These are phyloP conservation scores for Anguilla marmorata DNA, from an alignment of 2,797 vertebrate genomes.

Conservation along the genomic window DNA sequence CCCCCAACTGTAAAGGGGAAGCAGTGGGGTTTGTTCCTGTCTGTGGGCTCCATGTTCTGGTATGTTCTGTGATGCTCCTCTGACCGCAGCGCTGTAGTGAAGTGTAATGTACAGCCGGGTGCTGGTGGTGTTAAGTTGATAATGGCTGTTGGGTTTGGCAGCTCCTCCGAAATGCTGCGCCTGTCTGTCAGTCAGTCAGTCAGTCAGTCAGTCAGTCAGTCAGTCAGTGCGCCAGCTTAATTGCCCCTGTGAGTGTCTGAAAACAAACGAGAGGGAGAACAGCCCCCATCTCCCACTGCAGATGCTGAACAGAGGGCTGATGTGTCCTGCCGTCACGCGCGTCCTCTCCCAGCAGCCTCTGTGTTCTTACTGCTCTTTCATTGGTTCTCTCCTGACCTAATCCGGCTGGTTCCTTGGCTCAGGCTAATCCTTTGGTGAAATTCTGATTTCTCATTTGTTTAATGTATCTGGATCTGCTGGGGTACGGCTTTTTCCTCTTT, in stretches of 20 bases:
- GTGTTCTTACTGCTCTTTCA: not conserved
- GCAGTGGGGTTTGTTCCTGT: conserved; percentile 36
- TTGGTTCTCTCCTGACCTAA: not conserved
- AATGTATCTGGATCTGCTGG: not conserved
- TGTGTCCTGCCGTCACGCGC: not conserved
- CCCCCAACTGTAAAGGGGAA: conserved; percentile 22
- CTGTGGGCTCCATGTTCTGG: conserved; percentile 46
- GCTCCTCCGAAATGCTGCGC: not conserved
- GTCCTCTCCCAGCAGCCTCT: not conserved
- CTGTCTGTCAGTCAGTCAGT: not conserved
- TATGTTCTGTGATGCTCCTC: not conserved
- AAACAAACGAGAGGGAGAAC: not conserved
- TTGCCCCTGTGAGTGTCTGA: not conserved
- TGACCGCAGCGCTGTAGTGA: conserved; percentile 40
- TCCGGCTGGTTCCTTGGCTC: not conserved
- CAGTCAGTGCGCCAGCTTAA: not conserved
- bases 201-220: not conserved
- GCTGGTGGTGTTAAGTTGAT: conserved; percentile 47
- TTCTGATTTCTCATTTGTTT: not conserved
- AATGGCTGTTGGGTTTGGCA: conserved; percentile 41
- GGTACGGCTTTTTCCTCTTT: not conserved
- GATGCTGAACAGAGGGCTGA: too few species aligned
- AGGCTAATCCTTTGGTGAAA: not conserved
- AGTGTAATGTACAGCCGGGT: conserved; percentile 37
- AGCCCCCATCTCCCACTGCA: too few species aligned